Base-by-base conservation (phyloP, 1,140 invertebrate genomes). In the Procambarus virginalis region DNA sequence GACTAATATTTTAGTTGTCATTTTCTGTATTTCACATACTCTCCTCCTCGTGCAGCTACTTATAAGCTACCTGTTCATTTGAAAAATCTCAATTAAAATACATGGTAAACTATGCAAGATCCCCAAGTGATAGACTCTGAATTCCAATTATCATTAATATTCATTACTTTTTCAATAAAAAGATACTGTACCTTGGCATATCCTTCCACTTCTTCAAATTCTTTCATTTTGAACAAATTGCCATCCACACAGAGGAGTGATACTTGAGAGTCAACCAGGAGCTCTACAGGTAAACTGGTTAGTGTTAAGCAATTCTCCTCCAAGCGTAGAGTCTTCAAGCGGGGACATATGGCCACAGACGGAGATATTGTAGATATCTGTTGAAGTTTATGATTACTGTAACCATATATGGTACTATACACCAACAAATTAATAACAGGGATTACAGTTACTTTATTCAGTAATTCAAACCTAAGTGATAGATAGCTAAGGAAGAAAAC, bases 271-370 rank as follows among this genome's bases (percentile, higher is more conserved):
- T 98, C 96, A 91, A 95, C 95, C 2, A 99, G 94, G 78, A 99
- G 95, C 92, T 95, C 95, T 10, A 95, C 94, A 22, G 96, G 96
- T 91, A 99, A 96, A 2, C 96, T 95, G 34, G 94, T 94, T n/a
- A 99, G 93, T 91, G 96, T 96, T 77, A 99, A 94, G 93, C 98
- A 99, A 94, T 99, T 99, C 94, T 99, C 98, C 94, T 99, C 98
- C 60, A 99, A 94, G 86, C 98, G 95, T 70, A 99, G 95, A 17
- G 98, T 98, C 94, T 98, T 99, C 48, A 99, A 93, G 92, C 97
- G 95, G 45, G 96, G 96, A 94, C 98, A 99, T 46, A 96, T 94
- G 45, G 97, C 96, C 81, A 99, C 95, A 93, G 96, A 96, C 84
- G 97, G 96, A 75, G 97, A 96, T 78, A 99, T 94, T n/a, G 93